Evolutionary conservation across 2,888 invertebrate species (phyloP), one percentile per base, ranked within the genome.

Genomic region (Melieria picta): DNA sequence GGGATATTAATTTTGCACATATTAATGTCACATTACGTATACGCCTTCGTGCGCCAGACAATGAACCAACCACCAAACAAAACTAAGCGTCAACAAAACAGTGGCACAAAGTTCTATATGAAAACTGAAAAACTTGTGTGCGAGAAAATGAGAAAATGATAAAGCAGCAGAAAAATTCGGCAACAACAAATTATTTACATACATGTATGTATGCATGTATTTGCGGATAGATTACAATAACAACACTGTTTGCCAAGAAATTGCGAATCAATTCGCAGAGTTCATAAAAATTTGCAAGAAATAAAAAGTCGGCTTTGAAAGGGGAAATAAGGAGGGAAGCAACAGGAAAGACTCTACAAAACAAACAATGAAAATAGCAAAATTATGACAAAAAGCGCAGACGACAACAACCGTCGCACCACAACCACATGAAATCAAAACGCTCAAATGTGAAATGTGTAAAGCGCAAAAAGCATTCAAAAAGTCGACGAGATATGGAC

Each of bases 11-110:
- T 30, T 7, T 4, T n/a, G 4, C 30, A 56, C 45, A 50, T 48
- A 3, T 55, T 45, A 43, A 65, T 7, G 45, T 50, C 60, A 50
- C 43, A 48, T 66, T 66, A 66, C 66, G 66, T 57, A 30, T 60
- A 50, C 58, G 60, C 58, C 66, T 16, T 13, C 13, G 46, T 4
- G 10, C 7, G 43, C n/a, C 30, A 30, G 30, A 30, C 30, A 30
- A 30, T 30, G 10, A 50, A 50, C 16, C 42, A 30, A n/a, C 10
- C 57, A 57, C 6, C 6, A 57, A n/a, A 57, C 7, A 57, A 0
- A 57, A n/a, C 16, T 56, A 56, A n/a, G 42, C 7, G 16, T 57
- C 0, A 42, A 2, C 4, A 30, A 30, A 30, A 30, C 30, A 30
- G 30, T 30, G 30, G 30, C 30, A 30, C 1, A 1, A 30, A 30